Evolutionary conservation across 2,113 vertebrate species (phyloP).

Genomic region (Oncorhynchus tshawytscha): DNA sequence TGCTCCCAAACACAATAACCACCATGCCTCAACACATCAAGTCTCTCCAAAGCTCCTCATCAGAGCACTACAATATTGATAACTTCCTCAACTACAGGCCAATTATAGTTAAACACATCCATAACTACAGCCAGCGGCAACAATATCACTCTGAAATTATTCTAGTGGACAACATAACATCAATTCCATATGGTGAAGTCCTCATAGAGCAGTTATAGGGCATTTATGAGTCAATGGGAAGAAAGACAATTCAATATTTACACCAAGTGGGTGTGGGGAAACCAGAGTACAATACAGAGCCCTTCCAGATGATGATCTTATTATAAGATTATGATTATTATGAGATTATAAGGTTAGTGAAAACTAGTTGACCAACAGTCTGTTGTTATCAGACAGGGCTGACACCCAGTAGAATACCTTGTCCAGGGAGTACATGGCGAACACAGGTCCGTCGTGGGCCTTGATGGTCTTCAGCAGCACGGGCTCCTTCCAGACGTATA

Average conservation of each 20-base stretch:
- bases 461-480: conserved; percentile 92
- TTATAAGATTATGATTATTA: too few relatives aligned
- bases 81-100: not conserved
- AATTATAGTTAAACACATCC: not conserved
- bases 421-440: conserved; percentile 95
- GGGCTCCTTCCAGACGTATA: conserved; percentile 94
- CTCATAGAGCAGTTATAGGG: not conserved
- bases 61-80: not conserved
- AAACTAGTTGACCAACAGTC: not conserved
- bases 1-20: not conserved
- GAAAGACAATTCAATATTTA: not conserved
- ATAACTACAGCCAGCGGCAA: too few relatives aligned
- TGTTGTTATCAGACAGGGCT: not conserved
- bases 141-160: not conserved
- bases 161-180: not conserved
- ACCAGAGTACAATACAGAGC: not conserved
- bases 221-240: not conserved
- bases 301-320: too few relatives aligned
- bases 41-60: not conserved
- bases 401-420: conserved; percentile 58
- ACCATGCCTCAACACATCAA: not conserved
- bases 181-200: too few relatives aligned
- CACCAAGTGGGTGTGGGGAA: too few relatives aligned
- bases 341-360: too few relatives aligned
- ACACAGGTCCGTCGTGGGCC: conserved; percentile 94